Evolutionary conservation across 2,797 vertebrate genomes (phyloP).

Genomic region (Tamandua tetradactyla): DNA sequence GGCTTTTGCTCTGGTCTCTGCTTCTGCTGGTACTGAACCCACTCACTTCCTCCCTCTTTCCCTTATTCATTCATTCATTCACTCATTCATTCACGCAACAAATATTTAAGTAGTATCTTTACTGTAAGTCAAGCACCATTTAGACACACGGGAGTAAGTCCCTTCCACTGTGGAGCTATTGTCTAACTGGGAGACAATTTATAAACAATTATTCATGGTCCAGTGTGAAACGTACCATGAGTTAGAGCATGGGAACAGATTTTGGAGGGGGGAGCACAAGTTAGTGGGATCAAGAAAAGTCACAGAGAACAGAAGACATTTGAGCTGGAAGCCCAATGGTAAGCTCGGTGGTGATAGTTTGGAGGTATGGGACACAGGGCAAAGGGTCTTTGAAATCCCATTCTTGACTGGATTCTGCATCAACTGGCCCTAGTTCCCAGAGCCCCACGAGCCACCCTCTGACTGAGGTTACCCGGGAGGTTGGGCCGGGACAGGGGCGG

Average conservation of each 20-base stretch:
- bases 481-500: neutral
- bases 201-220: neutral
- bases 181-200: neutral
- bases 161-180: neutral
- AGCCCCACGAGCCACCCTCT: neutral
- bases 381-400: neutral
- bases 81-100: neutral
- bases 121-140: neutral
- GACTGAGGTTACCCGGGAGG: neutral
- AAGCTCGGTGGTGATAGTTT: neutral
- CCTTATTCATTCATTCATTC: neutral
- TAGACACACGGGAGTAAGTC: neutral
- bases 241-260: neutral
- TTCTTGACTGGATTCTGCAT: neutral
- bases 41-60: neutral
- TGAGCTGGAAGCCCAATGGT: neutral
- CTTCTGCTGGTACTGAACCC: neutral
- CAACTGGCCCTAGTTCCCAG: neutral
- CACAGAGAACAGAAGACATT: neutral
- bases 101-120: neutral
- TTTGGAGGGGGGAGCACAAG: neutral
- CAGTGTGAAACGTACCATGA: neutral
- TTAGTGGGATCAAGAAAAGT: neutral
- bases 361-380: neutral
- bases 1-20: slow-evolving; percentile 19